A percentile compares a stretch with the other conserved stretches of the same genome.
Evolutionary conservation across 1,140 invertebrate genomes (phyloP).

Genomic region (Cotesia vestalis): DNA sequence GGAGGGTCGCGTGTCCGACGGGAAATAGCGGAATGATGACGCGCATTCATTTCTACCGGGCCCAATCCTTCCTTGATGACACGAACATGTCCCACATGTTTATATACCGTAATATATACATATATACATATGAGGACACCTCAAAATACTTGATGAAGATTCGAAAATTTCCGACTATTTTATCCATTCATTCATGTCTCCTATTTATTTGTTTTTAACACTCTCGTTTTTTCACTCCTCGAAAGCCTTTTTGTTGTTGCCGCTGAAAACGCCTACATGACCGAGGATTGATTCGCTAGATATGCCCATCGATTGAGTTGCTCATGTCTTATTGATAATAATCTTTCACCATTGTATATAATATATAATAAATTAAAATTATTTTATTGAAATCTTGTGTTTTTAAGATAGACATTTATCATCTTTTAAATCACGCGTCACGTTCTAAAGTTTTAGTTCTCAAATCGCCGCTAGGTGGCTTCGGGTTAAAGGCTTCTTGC

Average conservation of each 20-base stretch:
- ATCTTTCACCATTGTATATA: slow-evolving; percentile 22
- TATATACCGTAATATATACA: slow-evolving; percentile 4
- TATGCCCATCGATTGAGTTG: slow-evolving; percentile 46
- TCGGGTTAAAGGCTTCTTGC: no score
- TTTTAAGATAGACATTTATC: no score
- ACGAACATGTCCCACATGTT: slow-evolving; percentile 20
- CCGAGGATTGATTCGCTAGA: slow-evolving; percentile 39
- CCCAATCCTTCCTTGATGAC: background rate
- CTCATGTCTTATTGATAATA: slow-evolving; percentile 28
- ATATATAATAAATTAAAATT: background rate
- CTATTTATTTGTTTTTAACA: no score
- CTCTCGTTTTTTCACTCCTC: background rate
- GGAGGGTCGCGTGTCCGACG: slow-evolving; percentile 42
- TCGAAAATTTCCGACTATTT: background rate
- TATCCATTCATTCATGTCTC: no score
- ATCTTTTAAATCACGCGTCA: background rate
- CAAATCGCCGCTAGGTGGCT: no score
- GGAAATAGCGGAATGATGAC: slow-evolving; percentile 42
- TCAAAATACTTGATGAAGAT: background rate
- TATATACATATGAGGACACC: background rate
- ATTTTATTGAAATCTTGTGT: slow-evolving; percentile 2
- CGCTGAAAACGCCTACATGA: slow-evolving; percentile 11
- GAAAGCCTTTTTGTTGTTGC: background rate
- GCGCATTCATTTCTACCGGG: slow-evolving; percentile 21
- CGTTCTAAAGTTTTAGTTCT: no score